These are phyloP conservation scores for Aurelia coerulea DNA, from an alignment of 30 jellyfish, hydroid and myxozoan species.

Conservation along the genomic window DNA sequence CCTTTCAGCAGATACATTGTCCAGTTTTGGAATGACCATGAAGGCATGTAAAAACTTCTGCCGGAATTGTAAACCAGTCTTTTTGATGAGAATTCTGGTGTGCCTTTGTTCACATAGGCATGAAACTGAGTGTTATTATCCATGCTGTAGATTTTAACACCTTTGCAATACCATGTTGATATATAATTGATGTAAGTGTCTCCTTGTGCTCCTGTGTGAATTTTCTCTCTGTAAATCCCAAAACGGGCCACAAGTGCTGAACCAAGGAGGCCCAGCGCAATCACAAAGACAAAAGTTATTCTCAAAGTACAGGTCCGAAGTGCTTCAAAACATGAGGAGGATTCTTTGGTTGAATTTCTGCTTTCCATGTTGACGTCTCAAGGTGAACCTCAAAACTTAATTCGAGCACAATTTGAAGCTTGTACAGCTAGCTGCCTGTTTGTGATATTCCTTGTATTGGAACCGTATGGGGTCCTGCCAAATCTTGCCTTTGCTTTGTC, in stretches of 20 bases:
- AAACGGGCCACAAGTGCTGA: conserved; percentile 57
- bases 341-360: background rate
- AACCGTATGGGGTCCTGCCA: no score
- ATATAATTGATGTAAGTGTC: conserved; percentile 20
- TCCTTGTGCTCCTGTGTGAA: conserved; percentile 32
- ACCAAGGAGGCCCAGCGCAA: conserved; percentile 44
- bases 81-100: conserved; percentile 44
- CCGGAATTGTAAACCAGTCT: conserved; percentile 45
- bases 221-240: conserved; percentile 37
- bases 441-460: no score
- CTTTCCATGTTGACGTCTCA: no score
- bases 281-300: conserved; percentile 28
- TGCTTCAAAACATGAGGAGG: conserved; percentile 8
- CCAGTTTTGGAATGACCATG: conserved; percentile 95
- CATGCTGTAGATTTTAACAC: conserved; percentile 9
- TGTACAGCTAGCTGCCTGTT: no score
- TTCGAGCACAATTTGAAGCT: no score
- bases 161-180: conserved; percentile 55
- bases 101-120: conserved; percentile 29
- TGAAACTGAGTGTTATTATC: conserved; percentile 15
- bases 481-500: no score
- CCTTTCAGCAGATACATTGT: conserved; percentile 71
- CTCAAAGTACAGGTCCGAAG: conserved; percentile 38
- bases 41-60: conserved; percentile 62
- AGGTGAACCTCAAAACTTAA: no score